Evolutionary conservation across 2,797 vertebrate genomes (phyloP).

Genomic region (Thaleichthys pacificus): DNA sequence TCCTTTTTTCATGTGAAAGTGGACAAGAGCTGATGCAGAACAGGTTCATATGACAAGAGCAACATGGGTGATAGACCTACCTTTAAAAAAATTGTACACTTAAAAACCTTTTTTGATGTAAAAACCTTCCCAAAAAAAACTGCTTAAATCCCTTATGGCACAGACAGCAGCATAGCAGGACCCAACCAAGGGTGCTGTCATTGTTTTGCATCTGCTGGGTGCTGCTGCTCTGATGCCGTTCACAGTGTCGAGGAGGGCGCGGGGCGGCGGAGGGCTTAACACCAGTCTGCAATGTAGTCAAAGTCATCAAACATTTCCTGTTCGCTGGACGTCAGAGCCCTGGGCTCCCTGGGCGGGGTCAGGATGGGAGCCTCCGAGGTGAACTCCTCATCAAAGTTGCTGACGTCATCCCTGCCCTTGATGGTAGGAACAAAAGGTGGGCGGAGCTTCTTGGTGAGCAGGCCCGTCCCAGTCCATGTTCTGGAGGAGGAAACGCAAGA

Average conservation of each 20-base stretch:
- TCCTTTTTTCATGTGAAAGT: constrained; percentile 4
- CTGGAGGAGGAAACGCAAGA: constrained; percentile 54
- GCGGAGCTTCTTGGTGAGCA: constrained; percentile 84
- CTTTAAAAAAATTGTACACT: constrained; percentile 23
- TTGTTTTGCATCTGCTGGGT: constrained; percentile 50
- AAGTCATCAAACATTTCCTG: constrained; percentile 88
- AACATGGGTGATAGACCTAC: constrained; percentile 58
- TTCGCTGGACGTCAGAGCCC: constrained; percentile 81
- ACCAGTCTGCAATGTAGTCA: constrained; percentile 91
- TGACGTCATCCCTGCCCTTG: constrained; percentile 85
- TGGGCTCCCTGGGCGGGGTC: constrained; percentile 87
- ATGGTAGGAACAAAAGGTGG: constrained; percentile 86
- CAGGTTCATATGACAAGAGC: constrained; percentile 47
- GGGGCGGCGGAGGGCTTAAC: constrained; percentile 65
- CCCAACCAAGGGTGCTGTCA: constrained; percentile 21
- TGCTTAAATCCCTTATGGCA: constrained; percentile 73
- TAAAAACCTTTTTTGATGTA: constrained; percentile 32
- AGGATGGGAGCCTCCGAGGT: constrained; percentile 88
- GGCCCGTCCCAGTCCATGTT: constrained; percentile 81
- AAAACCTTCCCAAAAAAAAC: constrained; percentile 64
- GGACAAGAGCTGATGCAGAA: neutral
- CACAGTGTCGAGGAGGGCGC: constrained; percentile 70
- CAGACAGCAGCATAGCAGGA: constrained; percentile 62
- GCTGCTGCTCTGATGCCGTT: constrained; percentile 67
- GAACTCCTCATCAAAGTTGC: constrained; percentile 91